Evolutionary conservation across 2,888 invertebrate genomes (phyloP), one percentile per base, ranked within the genome.

Genomic region (Allophyes oxyacanthae): DNA sequence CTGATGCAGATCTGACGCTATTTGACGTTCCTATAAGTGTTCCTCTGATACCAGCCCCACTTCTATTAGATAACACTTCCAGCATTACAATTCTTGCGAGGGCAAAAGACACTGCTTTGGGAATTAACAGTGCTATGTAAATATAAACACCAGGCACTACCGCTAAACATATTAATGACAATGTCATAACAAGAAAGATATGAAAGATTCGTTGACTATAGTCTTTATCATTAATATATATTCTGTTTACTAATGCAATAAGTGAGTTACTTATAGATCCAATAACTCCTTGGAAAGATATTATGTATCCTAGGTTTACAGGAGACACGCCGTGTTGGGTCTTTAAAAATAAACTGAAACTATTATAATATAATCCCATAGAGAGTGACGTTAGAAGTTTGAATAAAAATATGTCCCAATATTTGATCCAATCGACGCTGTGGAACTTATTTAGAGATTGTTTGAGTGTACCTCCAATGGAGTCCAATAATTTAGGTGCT

Each of bases 11-110:
- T 69, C 94, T 92, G 0, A 95, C 83, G 78, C 95, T 95, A 72
- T 94, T 94, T 1, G 94, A 90, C 11, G 94, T 91, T 11, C 95
- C 95, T 14, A 95, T 86, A 5, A 95, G 79, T 2, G 95, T 94
- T 0, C 95, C 95, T 62, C 90, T 89, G 61, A 95, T 94, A n/a
- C 85, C 82, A 37, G 87, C 78, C n/a, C 85, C 82, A 36, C 94
- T 90, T 71, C 91, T 90, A 63, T 82, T 86, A 15, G 95, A 79
- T 42, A 95, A 82, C 77, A 95, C 87, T 75, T 95, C 94, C 72
- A 94, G 89, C 25, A 86, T 85, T 15, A 93, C 80, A 13, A 95
- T 87, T 42, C 94, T 88, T 42, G 94, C 85, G 9, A 94, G 77
- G 10, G 94, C 86, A 66, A 86, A 87, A 46, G 91, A 83, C 15